Percentiles rank a stretch among this genome's conserved stretches.
Evolutionary conservation across 2,113 vertebrate genomes (phyloP).

Genomic region (Collichthys lucidus): DNA sequence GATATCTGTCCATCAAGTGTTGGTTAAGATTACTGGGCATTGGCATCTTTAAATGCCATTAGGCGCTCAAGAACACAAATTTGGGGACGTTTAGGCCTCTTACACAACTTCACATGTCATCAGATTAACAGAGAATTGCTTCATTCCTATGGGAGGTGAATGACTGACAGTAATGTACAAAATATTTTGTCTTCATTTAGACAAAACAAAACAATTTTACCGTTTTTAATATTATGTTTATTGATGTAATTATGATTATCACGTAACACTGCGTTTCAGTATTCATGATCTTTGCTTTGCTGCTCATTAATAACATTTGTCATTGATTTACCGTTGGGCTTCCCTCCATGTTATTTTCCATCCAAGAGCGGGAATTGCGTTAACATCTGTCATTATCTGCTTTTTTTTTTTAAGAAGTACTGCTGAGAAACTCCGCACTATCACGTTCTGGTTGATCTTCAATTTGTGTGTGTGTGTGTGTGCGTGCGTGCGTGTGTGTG

Average conservation of each 20-base stretch:
- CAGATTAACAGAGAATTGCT: no score
- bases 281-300: background rate
- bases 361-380: background rate
- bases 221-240: no score
- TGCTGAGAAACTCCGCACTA: background rate
- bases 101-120: background rate
- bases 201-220: no score
- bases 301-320: no score
- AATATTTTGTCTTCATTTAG: no score
- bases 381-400: background rate
- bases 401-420: background rate
- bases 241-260: background rate
- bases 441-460: background rate
- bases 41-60: background rate
- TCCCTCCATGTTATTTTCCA: background rate
- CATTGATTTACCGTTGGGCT: background rate
- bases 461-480: no score
- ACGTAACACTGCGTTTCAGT: background rate
- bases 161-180: no score
- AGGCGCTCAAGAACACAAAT: background rate
- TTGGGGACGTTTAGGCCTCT: background rate
- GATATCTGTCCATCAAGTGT: no score
- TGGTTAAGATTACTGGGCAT: no score
- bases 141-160: no score
- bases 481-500: no score